phyloP scores from a whole-genome alignment of 2,113 vertebrate species.

The Pogonocichla stellata region DNA sequence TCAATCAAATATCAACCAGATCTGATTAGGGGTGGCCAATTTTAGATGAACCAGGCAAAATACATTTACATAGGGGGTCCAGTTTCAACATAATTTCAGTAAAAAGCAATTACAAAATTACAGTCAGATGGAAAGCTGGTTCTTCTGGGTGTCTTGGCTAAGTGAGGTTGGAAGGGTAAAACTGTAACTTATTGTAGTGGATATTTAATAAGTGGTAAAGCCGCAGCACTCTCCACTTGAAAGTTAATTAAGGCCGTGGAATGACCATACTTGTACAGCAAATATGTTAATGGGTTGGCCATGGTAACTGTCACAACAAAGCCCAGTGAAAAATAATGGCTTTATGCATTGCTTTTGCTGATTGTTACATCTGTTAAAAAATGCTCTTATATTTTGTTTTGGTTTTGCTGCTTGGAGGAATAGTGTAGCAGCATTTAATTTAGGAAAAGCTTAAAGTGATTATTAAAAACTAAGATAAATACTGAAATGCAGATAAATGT shows the following conservation, averaged over 20 bases:
- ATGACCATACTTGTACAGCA: conserved; percentile 70
- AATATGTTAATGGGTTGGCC: conserved; percentile 74
- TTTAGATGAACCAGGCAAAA: conserved; percentile 63
- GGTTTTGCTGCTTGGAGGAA: neutral
- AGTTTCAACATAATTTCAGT: conserved; percentile 67
- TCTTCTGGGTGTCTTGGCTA: conserved; percentile 69
- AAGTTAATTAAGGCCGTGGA: conserved; percentile 76
- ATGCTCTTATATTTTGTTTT: neutral
- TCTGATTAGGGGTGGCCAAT: conserved; percentile 64
- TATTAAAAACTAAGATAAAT: neutral
- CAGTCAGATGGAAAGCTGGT: conserved; percentile 41
- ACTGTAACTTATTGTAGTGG: conserved; percentile 69
- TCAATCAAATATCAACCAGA: conserved; percentile 60
- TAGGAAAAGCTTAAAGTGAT: neutral
- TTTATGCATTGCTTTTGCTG: conserved; percentile 46
- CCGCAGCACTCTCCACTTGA: conserved; percentile 71
- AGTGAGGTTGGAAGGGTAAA: conserved; percentile 74
- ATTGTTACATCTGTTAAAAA: conserved; percentile 8
- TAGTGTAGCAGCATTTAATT: neutral
- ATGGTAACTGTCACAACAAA: conserved; percentile 75
- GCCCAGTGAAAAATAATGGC: conserved; percentile 58
- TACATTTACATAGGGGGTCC: conserved; percentile 64
- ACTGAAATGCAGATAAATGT: neutral
- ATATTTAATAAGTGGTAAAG: conserved; percentile 80
- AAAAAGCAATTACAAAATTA: conserved; percentile 71